Conservation (phyloP, 2,888 invertebrate species). For the Baronia brevicornis region DNA sequence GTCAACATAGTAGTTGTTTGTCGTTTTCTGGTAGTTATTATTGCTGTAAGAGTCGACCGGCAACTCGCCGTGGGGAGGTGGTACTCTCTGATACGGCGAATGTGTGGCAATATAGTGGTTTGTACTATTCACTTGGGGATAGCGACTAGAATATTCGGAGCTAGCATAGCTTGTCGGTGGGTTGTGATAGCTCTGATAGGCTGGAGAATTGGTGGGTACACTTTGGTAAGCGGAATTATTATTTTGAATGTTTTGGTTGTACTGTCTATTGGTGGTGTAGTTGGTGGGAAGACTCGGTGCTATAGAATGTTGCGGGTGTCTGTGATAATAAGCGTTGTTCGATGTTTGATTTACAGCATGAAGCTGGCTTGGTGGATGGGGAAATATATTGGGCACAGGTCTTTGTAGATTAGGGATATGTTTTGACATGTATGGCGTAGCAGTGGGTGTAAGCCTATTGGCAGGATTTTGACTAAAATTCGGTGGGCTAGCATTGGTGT, state of each 20-base stretch:
- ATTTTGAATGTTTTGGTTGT: slow-evolving; percentile 36
- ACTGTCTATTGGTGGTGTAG: slow-evolving; percentile 44
- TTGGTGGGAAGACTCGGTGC: slow-evolving; percentile 33
- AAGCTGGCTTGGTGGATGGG: slow-evolving; percentile 52
- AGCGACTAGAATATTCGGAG: slow-evolving; percentile 70
- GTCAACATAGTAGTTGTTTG: slow-evolving; percentile 54
- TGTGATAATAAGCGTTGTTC: slow-evolving; percentile 60
- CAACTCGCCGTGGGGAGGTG: slow-evolving; percentile 71
- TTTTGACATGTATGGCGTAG: slow-evolving; percentile 42
- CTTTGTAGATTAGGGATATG: slow-evolving; percentile 45
- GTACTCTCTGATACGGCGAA: slow-evolving; percentile 77
- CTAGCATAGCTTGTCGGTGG: slow-evolving; percentile 67
- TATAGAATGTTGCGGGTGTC: slow-evolving; percentile 51
- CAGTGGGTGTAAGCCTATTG: slow-evolving; percentile 56
- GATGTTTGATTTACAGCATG: slow-evolving; percentile 49
- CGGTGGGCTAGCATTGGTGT: slow-evolving; percentile 56
- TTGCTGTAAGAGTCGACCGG: slow-evolving; percentile 50
- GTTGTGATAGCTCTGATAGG: slow-evolving; percentile 66
- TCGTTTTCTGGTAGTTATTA: slow-evolving; percentile 53
- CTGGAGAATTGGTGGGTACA: slow-evolving; percentile 62
- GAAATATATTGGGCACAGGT: slow-evolving; percentile 52
- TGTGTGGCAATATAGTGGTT: slow-evolving; percentile 43
- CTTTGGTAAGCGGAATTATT: slow-evolving; percentile 60
- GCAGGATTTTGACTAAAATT: slow-evolving; percentile 59
- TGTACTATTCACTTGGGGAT: slow-evolving; percentile 51